Evolutionary conservation across 2,888 invertebrate genomes (phyloP), one percentile per base, ranked within the genome.

Genomic region (Electrophaes corylata): DNA sequence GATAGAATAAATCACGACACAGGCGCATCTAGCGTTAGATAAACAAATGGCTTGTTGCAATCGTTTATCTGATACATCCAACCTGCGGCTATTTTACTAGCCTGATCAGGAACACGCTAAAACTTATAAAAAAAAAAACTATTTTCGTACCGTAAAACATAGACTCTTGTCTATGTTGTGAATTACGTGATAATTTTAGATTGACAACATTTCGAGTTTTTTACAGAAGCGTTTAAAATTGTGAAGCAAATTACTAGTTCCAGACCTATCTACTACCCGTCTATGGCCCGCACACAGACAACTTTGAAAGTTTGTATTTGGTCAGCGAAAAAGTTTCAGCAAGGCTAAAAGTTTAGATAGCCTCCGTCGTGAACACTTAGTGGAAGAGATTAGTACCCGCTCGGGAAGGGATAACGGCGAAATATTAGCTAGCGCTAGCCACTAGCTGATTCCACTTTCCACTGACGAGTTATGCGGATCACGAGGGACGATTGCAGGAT

Each of bases 391-490:
- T 61, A 65, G 49, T 40, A 29, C 19, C 31, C 43, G 48, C 43
- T 57, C 39, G 31, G 47, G 39, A 39, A 45, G 50, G 35, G 39
- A 29, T 29, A 10, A 26, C 33, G 43, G 47, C 43, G 31, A 47
- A 52, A 40, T 46, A 65, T 67, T 68, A 64, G 62, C 64, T n/a
- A n/a, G n/a, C n/a, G n/a, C n/a, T n/a, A n/a, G n/a, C n/a, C n/a
- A 56, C 55, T 10, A 16, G 51, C 60, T 60, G 58, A 57, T 66
- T 29, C 56, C 52, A 46, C 54, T 72, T 74, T 67, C 74, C 57
- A 61, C 62, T 67, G 66, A 69, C 65, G 69, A 72, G 73, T 75
- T 75, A 76, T 69, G 64, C 58, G 71, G 72, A 70, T 72, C 64
- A 67, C 62, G 59, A 45, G 47, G 43, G 31, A 45, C 33, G 29